Conservation (phyloP, 30 jellyfish, hydroid and myxozoan genomes). For the Aurelia aurita complex sp. Pacific region DNA sequence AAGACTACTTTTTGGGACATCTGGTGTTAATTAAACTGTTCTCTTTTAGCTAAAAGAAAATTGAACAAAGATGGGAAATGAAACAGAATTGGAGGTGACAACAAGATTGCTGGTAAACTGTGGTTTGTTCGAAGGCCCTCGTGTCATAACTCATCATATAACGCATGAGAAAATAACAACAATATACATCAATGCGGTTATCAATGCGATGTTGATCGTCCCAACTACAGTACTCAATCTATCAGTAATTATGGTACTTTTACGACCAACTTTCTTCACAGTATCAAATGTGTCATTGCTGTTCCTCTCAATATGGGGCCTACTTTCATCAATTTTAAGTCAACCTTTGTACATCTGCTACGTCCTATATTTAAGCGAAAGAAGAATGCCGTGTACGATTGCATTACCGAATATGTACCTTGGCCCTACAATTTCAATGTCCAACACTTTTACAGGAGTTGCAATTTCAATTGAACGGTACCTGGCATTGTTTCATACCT, state of each 20-base stretch:
- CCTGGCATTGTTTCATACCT: slow-evolving; percentile 1
- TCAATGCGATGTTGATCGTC: not conserved
- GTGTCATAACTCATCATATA: not conserved
- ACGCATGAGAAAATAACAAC: not conserved
- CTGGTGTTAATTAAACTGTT: too few species aligned
- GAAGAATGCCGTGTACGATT: not conserved
- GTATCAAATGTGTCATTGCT: not conserved
- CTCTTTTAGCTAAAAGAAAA: too few species aligned
- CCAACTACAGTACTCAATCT: not conserved
- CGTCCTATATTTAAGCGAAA: not conserved
- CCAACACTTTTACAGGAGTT: not conserved
- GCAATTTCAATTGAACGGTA: not conserved
- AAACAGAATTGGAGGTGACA: too few species aligned
- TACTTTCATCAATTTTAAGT: not conserved
- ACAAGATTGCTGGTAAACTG: too few species aligned
- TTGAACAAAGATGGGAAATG: too few species aligned
- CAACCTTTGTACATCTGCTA: not conserved
- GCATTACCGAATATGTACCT: not conserved
- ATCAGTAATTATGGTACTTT: not conserved
- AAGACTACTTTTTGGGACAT: too few species aligned
- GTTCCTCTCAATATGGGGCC: not conserved
- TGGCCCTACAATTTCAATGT: not conserved
- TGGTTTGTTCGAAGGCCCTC: too few species aligned
- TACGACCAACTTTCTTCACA: not conserved
- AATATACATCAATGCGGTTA: not conserved